phyloP scores from a whole-genome alignment of 2,113 vertebrate genomes.

The Misgurnus mizolepis region DNA sequence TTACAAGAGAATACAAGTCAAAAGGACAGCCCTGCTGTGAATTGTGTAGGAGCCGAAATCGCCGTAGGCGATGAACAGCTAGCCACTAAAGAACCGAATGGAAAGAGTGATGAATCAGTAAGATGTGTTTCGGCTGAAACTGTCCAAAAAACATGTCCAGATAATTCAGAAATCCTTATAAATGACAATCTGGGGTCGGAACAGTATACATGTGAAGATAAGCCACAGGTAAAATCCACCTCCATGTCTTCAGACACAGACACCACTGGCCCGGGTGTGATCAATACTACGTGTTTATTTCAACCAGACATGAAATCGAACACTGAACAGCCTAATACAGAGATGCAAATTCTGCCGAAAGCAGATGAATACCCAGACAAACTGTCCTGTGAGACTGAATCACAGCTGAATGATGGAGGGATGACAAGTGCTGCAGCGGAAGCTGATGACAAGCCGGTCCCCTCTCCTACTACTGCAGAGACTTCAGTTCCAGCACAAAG shows the following conservation, averaged over 20 bases:
- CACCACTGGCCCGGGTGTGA: background rate
- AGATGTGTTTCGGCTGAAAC: conserved; percentile 9
- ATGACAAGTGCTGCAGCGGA: conserved; percentile 15
- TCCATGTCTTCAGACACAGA: conserved; percentile 12
- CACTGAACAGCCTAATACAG: conserved; percentile 11
- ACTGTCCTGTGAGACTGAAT: conserved; percentile 49
- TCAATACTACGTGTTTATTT: background rate
- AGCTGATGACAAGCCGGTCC: background rate
- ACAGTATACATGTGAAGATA: conserved; percentile 18
- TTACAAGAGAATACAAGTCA: conserved; percentile 37
- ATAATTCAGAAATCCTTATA: conserved; percentile 2
- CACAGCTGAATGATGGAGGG: conserved; percentile 18
- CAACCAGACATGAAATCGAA: conserved; percentile 20
- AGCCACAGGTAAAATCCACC: conserved; percentile 16
- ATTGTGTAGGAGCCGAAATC: conserved; percentile 27
- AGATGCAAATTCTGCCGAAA: conserved; percentile 45
- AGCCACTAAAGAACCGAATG: conserved; percentile 1
- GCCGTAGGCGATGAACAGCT: conserved; percentile 19
- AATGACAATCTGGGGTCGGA: conserved; percentile 16
- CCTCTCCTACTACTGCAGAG: conserved; percentile 39
- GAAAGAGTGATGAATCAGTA: conserved; percentile 3
- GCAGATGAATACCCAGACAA: conserved; percentile 33
- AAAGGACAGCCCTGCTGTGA: conserved; percentile 37
- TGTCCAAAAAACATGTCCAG: conserved; percentile 25
- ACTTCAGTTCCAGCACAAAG: conserved; percentile 27